Conservation (phyloP, 2,797 vertebrate species). For the Graptemys geographica region DNA sequence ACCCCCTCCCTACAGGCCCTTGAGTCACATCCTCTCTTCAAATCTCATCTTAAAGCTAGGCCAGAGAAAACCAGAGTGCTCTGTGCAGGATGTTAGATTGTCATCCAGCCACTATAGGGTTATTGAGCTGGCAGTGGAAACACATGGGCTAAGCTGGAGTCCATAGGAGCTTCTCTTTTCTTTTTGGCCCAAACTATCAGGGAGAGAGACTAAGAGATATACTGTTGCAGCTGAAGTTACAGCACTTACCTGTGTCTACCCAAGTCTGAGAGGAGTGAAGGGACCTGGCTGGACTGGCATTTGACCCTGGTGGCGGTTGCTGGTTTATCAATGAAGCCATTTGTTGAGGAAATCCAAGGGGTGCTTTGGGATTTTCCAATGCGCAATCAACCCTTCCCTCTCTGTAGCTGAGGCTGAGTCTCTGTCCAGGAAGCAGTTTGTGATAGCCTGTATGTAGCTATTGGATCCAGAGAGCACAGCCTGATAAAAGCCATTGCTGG, state of each 20-base stretch:
- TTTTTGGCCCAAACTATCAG: neutral
- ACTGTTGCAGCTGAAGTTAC: neutral
- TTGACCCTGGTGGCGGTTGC: neutral
- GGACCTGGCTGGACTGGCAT: neutral
- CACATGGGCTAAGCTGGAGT: neutral
- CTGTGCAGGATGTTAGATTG: neutral
- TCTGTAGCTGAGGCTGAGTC: rapidly evolving
- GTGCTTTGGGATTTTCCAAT: constrained; percentile 9
- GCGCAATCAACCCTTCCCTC: neutral
- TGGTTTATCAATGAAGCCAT: neutral
- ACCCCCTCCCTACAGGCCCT: neutral
- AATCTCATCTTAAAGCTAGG: neutral
- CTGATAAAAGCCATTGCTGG: neutral
- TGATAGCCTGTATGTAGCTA: neutral
- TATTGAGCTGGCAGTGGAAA: neutral
- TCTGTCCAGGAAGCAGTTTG: neutral
- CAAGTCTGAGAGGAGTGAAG: neutral
- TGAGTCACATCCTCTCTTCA: too few species aligned
- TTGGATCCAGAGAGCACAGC: neutral
- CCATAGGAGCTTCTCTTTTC: neutral
- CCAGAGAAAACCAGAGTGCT: neutral
- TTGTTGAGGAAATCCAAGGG: neutral
- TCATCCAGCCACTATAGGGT: neutral
- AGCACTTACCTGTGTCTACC: neutral
- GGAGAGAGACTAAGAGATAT: neutral